Base-by-base conservation (phyloP, 2,888 invertebrate species). In the Brassicogethes aeneus region DNA sequence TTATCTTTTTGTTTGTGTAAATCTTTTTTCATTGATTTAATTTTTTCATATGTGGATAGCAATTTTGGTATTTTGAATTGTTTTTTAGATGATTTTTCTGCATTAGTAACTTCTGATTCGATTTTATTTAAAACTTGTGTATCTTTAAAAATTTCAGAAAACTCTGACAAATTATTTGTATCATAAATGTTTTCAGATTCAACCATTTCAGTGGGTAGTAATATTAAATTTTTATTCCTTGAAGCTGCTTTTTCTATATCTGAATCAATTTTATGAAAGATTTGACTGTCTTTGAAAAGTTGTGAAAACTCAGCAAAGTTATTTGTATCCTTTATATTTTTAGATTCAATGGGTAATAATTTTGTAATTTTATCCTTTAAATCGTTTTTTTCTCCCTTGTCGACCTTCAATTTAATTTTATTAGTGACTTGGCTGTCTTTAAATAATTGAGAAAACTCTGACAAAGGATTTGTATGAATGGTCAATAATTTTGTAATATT, bases 221-320 rank as follows among this genome's bases (percentile, higher is more conserved):
- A 30, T 7, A 46, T 37, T 12, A 47, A 48, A 7, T 40, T 12
- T 23, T 43, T 45, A 23, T 45, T 42, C 23, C 16, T 15, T 33
- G 38, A 34, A 23, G 39, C n/a, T n/a, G n/a, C n/a, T n/a, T n/a
- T n/a, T n/a, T n/a, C n/a, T n/a, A 7, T 23, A 23, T 23, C 10
- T 23, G 43, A 23, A 34, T 61, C 58, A 16, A 62, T 50, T 47
- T 61, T 52, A 16, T 55, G 50, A 13, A 58, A 43, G n/a, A 55
- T 44, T 54, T 61, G 60, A 2, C 55, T 58, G n/a, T 23, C 23
- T 10, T 23, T 23, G 10, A 23, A 10, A 7, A 23, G 5, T 23
- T 23, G 37, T 53, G 53, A 37, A 59, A 23, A 23, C 5, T 23
- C 5, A 23, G 5, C 10, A 7, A 7, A 23, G 23, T 10, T 7